A percentile compares a stretch with the other conserved stretches of the same genome.
Evolutionary conservation across 1,140 invertebrate genomes (phyloP).

Genomic region (Oncopodura yosiiana): DNA sequence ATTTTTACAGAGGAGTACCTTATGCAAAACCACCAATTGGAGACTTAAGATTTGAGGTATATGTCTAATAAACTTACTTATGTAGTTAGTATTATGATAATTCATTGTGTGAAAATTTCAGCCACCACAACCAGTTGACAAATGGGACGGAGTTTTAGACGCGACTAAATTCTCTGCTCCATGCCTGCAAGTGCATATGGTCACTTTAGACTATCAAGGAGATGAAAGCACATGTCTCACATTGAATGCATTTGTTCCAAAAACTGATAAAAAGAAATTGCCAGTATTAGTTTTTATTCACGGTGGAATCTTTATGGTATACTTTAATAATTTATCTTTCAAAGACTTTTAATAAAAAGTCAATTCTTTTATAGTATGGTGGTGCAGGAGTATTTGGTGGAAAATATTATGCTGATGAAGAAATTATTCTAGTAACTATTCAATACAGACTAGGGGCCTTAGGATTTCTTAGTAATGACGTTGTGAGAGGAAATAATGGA

Average conservation of each 20-base stretch:
- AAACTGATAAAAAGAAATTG: not conserved
- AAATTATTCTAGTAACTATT: not conserved
- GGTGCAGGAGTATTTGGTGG: conserved; percentile 9
- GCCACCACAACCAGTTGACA: not conserved
- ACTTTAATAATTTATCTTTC: not conserved
- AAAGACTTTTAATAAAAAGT: conserved; percentile 5
- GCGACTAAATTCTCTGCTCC: not conserved
- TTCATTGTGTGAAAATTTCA: not conserved
- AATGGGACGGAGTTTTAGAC: not conserved
- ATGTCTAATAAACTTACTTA: not conserved
- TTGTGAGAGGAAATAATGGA: conserved; percentile 39
- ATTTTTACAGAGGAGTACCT: conserved; percentile 3
- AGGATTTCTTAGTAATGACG: conserved; percentile 19
- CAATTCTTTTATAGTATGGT: too few species aligned
- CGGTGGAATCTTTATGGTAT: not conserved
- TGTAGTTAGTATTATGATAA: too few species aligned
- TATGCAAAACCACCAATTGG: conserved; percentile 4
- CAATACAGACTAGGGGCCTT: not conserved
- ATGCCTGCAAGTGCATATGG: conserved; percentile 2
- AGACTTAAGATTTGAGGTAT: conserved; percentile 2
- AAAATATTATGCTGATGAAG: conserved; percentile 2
- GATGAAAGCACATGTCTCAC: conserved; percentile 1
- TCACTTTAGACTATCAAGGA: not conserved
- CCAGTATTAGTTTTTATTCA: conserved; percentile 5
- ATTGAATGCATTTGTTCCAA: conserved; percentile 7